Conservation (phyloP, 1,140 invertebrate genomes). For the Drosophila ficusphila region DNA sequence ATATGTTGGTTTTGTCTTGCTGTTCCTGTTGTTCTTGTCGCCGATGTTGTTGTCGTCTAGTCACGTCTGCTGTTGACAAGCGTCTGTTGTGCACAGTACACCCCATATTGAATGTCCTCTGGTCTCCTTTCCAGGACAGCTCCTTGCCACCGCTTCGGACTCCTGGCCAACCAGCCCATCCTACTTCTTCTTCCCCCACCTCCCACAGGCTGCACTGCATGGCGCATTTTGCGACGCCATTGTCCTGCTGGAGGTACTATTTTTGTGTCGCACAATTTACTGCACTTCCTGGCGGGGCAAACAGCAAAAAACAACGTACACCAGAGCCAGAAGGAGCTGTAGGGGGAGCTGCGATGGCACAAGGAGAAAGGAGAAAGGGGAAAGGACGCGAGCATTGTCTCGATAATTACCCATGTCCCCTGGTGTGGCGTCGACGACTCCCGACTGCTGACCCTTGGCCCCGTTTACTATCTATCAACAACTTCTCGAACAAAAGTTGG, state of each 20-base stretch:
- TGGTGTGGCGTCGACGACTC: conserved; percentile 31
- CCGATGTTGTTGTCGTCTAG: conserved; percentile 62
- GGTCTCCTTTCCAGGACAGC: conserved; percentile 5
- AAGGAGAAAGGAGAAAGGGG: background rate
- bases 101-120: conserved; percentile 69
- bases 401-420: conserved; percentile 76
- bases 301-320: conserved; percentile 43
- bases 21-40: conserved; percentile 31
- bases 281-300: conserved; percentile 66
- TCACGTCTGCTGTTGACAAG: conserved; percentile 74
- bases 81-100: conserved; percentile 63
- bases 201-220: conserved; percentile 47
- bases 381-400: conserved; percentile 57
- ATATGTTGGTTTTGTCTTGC: conserved; percentile 49
- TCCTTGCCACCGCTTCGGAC: conserved; percentile 6
- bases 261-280: conserved; percentile 78
- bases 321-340: conserved; percentile 26
- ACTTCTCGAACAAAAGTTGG: conserved; percentile 60
- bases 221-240: conserved; percentile 73
- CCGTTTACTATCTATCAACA: conserved; percentile 65
- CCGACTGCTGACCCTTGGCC: conserved; percentile 52
- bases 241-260: conserved; percentile 71
- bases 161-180: background rate
- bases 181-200: background rate
- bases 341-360: background rate